Evolutionary conservation across 2,888 invertebrate genomes (phyloP), one percentile per base, ranked within the genome.

Genomic region (Dexiosoma caninum): DNA sequence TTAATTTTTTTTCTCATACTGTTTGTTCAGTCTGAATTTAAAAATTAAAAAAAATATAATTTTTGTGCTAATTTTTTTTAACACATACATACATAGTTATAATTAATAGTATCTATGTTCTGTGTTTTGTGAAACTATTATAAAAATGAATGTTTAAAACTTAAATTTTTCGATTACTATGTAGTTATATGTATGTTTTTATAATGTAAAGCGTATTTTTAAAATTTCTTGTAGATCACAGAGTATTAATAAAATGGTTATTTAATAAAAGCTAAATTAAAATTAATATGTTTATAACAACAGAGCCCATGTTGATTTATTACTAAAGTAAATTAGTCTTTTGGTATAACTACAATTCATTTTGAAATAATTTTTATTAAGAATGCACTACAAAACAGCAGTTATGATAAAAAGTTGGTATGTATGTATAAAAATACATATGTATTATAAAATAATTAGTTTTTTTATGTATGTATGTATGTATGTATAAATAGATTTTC

Each of bases 191-290:
- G 14, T 57, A 74, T 46, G 49, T 42, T 35, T 51, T 59, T 35
- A 23, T n/a, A 35, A 59, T 67, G 32, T 51, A 67, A 57, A 72
- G 72, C 59, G 23, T 60, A 27, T 32, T 67, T 23, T 35, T 46
- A 53, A 60, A 16, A 57, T 21, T 40, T 57, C 57, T 40, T 55
- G 23, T 57, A 70, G 37, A 64, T 79, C 55, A 75, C 64, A 79
- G 57, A 57, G 74, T 46, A 59, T 60, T 62, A 70, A 66, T 60
- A 35, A 72, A 51, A 40, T 62, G 35, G 72, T 77, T 77, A 77
- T 74, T 64, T 19, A 64, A 74, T 69, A 74, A 69, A 72, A 81
- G 77, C 77, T 81, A 77, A 76, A 60, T 71, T 46, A 67, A 62
- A 66, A 30, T 42, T n/a, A 46, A 32, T 40, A 53, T 55, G 16